These are phyloP conservation scores for Cnemophilus loriae DNA, from an alignment of 2,113 vertebrate species.

Conservation along the genomic window DNA sequence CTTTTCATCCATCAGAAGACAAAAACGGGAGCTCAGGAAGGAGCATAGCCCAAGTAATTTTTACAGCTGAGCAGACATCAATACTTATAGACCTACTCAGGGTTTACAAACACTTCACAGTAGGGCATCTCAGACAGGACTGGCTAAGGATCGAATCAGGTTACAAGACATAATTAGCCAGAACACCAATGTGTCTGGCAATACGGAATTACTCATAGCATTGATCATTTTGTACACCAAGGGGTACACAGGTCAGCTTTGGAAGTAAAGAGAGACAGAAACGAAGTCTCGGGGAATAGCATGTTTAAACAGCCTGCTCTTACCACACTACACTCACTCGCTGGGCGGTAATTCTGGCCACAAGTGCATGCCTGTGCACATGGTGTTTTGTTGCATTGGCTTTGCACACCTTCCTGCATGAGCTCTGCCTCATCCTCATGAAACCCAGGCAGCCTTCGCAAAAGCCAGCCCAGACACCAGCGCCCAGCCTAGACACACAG, in stretches of 20 bases:
- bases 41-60: neutral
- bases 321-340: fast-evolving
- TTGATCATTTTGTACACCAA: neutral
- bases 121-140: neutral
- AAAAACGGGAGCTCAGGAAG: neutral
- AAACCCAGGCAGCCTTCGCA: neutral
- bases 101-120: constrained; percentile 29
- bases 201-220: neutral
- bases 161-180: neutral
- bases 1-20: neutral
- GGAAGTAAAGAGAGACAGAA: neutral
- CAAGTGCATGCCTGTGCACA: fast-evolving
- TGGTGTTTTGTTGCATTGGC: fast-evolving
- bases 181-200: neutral
- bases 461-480: neutral
- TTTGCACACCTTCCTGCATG: neutral
- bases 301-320: neutral
- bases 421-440: neutral
- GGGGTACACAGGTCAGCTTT: neutral
- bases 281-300: neutral
- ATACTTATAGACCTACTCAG: constrained; percentile 14
- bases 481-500: neutral
- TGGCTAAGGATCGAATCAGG: neutral
- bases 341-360: neutral
- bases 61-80: constrained; percentile 5